phyloP scores from a whole-genome alignment of 2,888 invertebrate species.

The Drosophila algonquin region DNA sequence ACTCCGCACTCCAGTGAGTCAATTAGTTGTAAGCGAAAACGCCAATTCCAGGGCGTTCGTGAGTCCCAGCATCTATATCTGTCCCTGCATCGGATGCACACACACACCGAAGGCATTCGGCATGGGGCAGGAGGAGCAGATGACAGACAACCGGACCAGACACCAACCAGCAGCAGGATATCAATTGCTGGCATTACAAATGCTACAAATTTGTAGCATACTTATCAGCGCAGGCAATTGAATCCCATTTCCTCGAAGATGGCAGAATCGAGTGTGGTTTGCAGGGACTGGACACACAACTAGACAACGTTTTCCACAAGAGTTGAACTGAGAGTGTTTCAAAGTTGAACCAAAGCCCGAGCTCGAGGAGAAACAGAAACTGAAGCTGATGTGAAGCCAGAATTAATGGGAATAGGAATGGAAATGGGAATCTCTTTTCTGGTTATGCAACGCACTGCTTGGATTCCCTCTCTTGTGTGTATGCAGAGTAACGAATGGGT shows the following conservation, averaged over 20 bases:
- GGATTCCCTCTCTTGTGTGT: too few relatives aligned
- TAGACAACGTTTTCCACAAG: not conserved
- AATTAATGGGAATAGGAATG: too few relatives aligned
- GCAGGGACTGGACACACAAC: not conserved
- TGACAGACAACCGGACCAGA: not conserved
- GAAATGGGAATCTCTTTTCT: too few relatives aligned
- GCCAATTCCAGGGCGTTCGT: not conserved
- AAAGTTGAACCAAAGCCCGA: too few relatives aligned
- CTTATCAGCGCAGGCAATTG: slow-evolving; percentile 37
- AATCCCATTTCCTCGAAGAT: not conserved
- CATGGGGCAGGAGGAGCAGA: too few relatives aligned
- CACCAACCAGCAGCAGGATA: slow-evolving; percentile 20
- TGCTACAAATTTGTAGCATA: slow-evolving; percentile 29
- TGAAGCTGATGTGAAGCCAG: too few relatives aligned
- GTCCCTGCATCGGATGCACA: slow-evolving; percentile 37
- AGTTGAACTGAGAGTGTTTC: too few relatives aligned
- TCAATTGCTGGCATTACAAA: slow-evolving; percentile 15
- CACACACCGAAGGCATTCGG: too few relatives aligned
- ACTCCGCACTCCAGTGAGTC: slow-evolving; percentile 22
- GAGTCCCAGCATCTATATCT: not conserved
- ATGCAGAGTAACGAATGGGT: not conserved
- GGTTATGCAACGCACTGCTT: too few relatives aligned
- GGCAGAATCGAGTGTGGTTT: not conserved
- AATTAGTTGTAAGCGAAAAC: slow-evolving; percentile 2
- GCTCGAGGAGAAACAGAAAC: too few relatives aligned